phyloP scores from a whole-genome alignment of 2,113 vertebrate genomes.

The Pardalotus punctatus region DNA sequence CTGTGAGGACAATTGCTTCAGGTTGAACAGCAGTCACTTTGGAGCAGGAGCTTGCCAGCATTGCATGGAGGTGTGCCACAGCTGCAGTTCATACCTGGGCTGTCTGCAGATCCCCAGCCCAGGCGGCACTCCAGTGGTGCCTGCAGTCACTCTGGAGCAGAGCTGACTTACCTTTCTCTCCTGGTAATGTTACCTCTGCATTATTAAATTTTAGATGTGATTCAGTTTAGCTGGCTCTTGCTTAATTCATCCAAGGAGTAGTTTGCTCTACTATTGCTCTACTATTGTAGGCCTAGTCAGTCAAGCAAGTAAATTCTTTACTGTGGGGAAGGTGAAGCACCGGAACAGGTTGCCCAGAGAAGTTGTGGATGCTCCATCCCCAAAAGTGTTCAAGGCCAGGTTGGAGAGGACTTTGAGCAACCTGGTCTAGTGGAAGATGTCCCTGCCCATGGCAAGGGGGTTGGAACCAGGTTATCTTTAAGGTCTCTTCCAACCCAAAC shows the following conservation, averaged over 20 bases:
- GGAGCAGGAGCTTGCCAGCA: neutral
- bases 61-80: accelerated
- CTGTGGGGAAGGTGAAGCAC: neutral
- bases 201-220: neutral
- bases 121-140: neutral
- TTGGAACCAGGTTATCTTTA: neutral
- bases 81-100: neutral
- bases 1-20: neutral
- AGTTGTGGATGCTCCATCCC: neutral
- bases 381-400: neutral
- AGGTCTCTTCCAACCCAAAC: neutral
- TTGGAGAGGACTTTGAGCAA: neutral
- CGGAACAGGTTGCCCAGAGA: neutral
- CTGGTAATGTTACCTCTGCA: neutral
- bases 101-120: neutral
- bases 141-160: neutral
- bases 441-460: no score
- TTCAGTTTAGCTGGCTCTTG: neutral
- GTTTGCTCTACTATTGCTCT: neutral
- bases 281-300: neutral
- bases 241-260: neutral
- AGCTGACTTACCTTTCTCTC: neutral
- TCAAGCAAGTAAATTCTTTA: neutral
- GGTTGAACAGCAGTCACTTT: neutral
- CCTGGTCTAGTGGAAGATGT: neutral